Conservation (phyloP, 2,797 vertebrate genomes). For the Onychomys torridus region DNA sequence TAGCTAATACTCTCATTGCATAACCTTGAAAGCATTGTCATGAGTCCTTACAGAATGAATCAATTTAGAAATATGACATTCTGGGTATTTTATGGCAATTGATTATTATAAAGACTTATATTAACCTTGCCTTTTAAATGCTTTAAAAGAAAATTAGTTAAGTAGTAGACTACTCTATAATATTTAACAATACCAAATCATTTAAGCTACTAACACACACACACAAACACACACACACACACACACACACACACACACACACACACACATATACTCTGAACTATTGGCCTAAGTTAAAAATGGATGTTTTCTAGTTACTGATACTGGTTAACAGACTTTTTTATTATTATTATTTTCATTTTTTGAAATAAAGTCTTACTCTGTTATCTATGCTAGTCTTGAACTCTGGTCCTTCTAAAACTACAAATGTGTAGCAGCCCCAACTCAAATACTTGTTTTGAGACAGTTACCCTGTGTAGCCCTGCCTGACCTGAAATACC, state of each 20-base stretch:
- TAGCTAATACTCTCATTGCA: background rate
- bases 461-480: background rate
- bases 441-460: background rate
- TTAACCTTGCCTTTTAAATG: constrained; percentile 19
- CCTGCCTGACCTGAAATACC: background rate
- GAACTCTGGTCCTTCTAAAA: background rate
- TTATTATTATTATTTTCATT: background rate
- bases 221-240: background rate
- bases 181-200: constrained; percentile 10
- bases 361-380: background rate
- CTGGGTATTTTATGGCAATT: constrained; percentile 9
- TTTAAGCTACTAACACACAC: constrained; percentile 12
- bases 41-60: background rate
- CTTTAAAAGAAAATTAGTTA: constrained; percentile 30
- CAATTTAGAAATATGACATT: constrained; percentile 13
- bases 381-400: background rate
- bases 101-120: constrained; percentile 34
- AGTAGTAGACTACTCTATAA: constrained; percentile 27
- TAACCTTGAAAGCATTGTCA: constrained; percentile 40
- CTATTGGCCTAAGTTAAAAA: constrained; percentile 26
- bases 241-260: background rate
- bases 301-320: constrained; percentile 29
- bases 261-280: background rate
- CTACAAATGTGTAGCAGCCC: background rate
- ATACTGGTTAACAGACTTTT: constrained; percentile 38